Base-by-base conservation (phyloP, 1,140 invertebrate species). In the Adoxophyes honmai region DNA sequence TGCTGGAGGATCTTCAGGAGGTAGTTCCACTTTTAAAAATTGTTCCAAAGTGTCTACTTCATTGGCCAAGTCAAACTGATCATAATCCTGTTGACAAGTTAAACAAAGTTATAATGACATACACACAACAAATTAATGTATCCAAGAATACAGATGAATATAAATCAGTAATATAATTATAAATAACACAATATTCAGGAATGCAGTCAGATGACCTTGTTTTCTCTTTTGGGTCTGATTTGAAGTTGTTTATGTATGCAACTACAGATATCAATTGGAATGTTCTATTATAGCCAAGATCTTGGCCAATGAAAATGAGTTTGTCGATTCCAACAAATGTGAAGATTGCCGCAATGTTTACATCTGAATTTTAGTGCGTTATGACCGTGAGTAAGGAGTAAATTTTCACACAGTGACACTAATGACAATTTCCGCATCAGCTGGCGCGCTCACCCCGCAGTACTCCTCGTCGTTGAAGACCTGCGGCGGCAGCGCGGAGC, bases 391-490 rank as follows among this genome's bases (percentile, higher is more conserved):
- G 21, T 2, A 2, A 6, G 2, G 21, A 28, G 21, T 28, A 28
- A 3, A 28, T 28, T 28, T 28, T 28, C 21, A 6, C 21, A 28
- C 6, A 28, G 21, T 28, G 2, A 6, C 21, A 28, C 21, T 28
- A 28, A 28, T 28, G 21, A 3, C 21, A 28, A 28, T 28, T 28
- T 6, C 21, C 21, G 10, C 21, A 11, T 28, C 8, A 33, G 18
- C 16, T 48, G 5, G 4, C 11, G 21, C 21, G 68, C 92, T 92
- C 92, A 98, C 97, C 73, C 97, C 97, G 84, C 97, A 98, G 78
- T 98, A 98, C 60, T 95, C 93, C 28, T 95, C 94, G 60, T 96
- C 96, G 78, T 97, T 97, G 79, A 98, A 99, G 65, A 99, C 92
- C 89, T 99, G 98, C 54, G 98, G 98, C 51, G 97, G 97, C 65